Conservation (phyloP, 1,140 invertebrate genomes). For the Drosophila leontia region DNA sequence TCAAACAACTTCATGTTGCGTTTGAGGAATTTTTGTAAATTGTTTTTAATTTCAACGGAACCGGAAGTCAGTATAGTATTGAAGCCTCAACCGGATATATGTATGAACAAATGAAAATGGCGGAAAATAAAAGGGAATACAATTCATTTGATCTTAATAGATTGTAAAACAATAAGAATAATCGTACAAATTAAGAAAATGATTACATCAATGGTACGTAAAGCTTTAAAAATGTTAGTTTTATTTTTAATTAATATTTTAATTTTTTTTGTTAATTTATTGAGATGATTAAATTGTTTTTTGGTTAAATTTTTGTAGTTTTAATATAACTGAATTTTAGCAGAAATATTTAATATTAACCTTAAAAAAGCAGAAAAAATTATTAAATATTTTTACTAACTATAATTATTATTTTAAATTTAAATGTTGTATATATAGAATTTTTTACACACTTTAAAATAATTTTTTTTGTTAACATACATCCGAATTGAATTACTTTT, state of each 20-base stretch:
- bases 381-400: background rate
- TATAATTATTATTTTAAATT: background rate
- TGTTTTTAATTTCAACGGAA: background rate
- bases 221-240: background rate
- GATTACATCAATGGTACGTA: background rate
- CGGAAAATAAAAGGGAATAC: background rate
- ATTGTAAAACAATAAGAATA: background rate
- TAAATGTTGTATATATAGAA: background rate
- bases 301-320: no score
- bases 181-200: background rate
- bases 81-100: background rate
- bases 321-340: no score
- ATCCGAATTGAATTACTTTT: background rate
- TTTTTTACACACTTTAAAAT: background rate
- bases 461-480: background rate
- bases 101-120: background rate
- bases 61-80: no score
- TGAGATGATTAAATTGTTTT: no score
- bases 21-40: conserved; percentile 28
- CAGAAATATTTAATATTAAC: background rate
- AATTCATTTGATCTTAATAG: background rate
- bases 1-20: conserved; percentile 5
- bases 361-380: background rate
- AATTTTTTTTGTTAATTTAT: no score
- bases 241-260: background rate